Base-by-base conservation (phyloP, 1,140 invertebrate species). In the Ylistrum balloti region DNA sequence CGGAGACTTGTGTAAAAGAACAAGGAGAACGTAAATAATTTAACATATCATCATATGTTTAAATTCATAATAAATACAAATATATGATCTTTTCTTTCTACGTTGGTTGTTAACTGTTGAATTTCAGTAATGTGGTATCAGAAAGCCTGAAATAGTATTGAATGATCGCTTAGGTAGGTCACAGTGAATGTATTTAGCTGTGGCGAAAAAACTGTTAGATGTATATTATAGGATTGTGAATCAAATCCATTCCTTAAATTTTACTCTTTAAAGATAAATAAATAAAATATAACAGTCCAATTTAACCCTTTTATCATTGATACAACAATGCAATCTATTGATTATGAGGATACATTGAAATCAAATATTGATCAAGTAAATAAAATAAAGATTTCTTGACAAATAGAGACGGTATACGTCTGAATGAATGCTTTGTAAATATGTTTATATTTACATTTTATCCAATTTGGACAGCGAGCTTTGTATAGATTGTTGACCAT, bases 311-410 rank as follows among this genome's bases (percentile, higher is more conserved):
- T n/a, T 74, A 74, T 5, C n/a, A 28, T n/a, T 28, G 56, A 74
- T 11, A 74, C n/a, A n/a, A 74, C 22, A 74, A 74, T 28, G 22
- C 22, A 74, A 5, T 74, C n/a, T 74, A 74, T 74, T 74, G 56
- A 74, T 74, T 74, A 74, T 28, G 9, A 22, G 11, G 56, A 74
- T 74, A 74, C 56, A 28, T 74, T 74, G n/a, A 5, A 74, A 74
- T 74, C 56, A 74, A 28, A 74, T 74, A 74, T 74, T n/a, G 56
- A 74, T n/a, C 17, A 17, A n/a, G n/a, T 74, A n/a, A 74, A 74
- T 28, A 74, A 5, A n/a, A 28, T 28, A 28, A 22, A 74, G 56
- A 74, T 74, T 38, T 38, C 35, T 38, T 74, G 56, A 74, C 56
- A 74, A 74, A 74, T n/a, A 74, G n/a, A 74, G 1, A 45, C 20